Evolutionary conservation across 2,113 vertebrate species (phyloP).

Genomic region (Natator depressus): DNA sequence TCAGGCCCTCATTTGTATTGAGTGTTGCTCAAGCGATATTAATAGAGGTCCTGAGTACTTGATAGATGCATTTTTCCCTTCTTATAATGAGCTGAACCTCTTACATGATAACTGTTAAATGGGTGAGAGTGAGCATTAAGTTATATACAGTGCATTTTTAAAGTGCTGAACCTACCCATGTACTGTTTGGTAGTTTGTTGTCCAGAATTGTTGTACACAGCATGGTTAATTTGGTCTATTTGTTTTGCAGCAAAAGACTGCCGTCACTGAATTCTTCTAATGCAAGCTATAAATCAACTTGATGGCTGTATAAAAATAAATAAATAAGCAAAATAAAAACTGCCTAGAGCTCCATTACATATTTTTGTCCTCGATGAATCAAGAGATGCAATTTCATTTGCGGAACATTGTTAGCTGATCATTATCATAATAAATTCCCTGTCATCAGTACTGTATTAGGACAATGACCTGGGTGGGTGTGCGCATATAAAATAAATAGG

Average conservation of each 20-base stretch:
- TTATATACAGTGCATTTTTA: slow-evolving; percentile 39
- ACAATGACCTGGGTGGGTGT: not conserved
- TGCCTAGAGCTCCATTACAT: slow-evolving; percentile 28
- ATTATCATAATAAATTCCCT: not conserved
- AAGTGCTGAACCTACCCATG: slow-evolving; percentile 48
- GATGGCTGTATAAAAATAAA: slow-evolving; percentile 57
- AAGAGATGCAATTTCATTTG: not conserved
- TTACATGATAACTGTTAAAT: slow-evolving; percentile 38
- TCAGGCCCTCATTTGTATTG: slow-evolving; percentile 71
- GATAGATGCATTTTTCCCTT: slow-evolving; percentile 29
- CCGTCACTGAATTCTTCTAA: slow-evolving; percentile 57
- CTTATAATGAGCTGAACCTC: slow-evolving; percentile 25
- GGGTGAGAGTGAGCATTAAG: slow-evolving; percentile 39
- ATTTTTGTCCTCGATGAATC: slow-evolving; percentile 21
- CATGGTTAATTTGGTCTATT: slow-evolving; percentile 70
- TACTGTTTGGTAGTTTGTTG: slow-evolving; percentile 35
- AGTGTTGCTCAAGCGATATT: slow-evolving; percentile 60
- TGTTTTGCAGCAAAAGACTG: slow-evolving; percentile 63
- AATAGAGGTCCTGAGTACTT: slow-evolving; percentile 65
- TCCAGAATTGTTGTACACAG: slow-evolving; percentile 49
- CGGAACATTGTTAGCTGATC: not conserved
- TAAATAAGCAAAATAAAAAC: slow-evolving; percentile 62
- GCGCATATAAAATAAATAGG: not conserved
- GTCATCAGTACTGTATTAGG: not conserved
- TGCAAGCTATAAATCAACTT: slow-evolving; percentile 69